Evolutionary conservation across 2,113 vertebrate genomes (phyloP), one percentile per base, ranked within the genome.

Genomic region (Tiliqua scincoides): DNA sequence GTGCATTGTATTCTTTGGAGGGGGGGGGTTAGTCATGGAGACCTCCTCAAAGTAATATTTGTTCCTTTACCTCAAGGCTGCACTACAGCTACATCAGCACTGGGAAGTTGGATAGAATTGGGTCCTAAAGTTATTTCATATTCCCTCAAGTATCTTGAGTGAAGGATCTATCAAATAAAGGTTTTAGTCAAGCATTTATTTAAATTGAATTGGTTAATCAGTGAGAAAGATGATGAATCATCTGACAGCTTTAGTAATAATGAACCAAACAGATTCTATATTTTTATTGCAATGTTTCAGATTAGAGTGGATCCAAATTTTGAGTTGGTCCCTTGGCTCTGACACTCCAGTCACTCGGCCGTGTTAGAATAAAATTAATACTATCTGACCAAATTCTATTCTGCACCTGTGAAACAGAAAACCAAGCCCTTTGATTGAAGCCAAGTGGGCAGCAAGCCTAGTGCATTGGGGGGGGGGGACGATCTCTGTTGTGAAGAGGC

Each of bases 401-500:
- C 59, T 57, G 74, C 30, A 78, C 76, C 81, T 79, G 67, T 84
- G 35, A 79, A 52, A 65, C 63, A 37, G 67, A 73, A 85, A 85
- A 85, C 72, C 75, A 79, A 90, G 79, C 71, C 84, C 84, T 85
- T 72, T 78, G 86, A 84, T 85, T 12, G 4, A 62, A 81, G 82
- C 88, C 74, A 87, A 77, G 7, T n/a, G n/a, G 54, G 83, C 84
- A 73, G 77, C 15, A 4, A 75, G 80, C 54, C 85, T 3, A 54
- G 40, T 3, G 78, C 11, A 25, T 71, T 72, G 6, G 48, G 9
- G 21, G 15, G 35, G 1, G 9, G 17, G 11, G 18, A 68, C 77
- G 32, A 32, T 17, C 3, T 0, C 12, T 0, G 0, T 65, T 23
- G 81, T 12, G 59, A n/a, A 71, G 82, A 32, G 59, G 1, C n/a